Conservation (phyloP, 2,797 vertebrate genomes). For the Meda fulgida region DNA sequence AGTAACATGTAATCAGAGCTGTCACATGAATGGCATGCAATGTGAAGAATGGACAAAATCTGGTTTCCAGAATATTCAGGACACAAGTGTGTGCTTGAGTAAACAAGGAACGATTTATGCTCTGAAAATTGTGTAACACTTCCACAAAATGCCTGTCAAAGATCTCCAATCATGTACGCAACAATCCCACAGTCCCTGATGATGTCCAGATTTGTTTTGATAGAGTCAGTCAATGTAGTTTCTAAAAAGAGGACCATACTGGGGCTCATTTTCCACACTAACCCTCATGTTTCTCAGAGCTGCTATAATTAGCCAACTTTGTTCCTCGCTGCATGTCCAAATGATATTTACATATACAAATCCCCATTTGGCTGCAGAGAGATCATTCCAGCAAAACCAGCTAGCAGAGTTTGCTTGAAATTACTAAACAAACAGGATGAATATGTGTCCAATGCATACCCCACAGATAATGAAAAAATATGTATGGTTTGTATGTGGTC, state of each 20-base stretch:
- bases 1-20: constrained; percentile 41
- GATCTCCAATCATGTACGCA: not conserved
- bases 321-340: constrained; percentile 83
- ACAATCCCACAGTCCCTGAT: constrained; percentile 51
- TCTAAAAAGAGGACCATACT: constrained; percentile 78
- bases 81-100: constrained; percentile 19
- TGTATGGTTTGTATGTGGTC: constrained; percentile 16
- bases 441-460: not conserved
- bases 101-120: constrained; percentile 51
- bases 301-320: constrained; percentile 86
- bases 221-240: constrained; percentile 81
- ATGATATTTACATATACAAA: constrained; percentile 85
- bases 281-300: constrained; percentile 82
- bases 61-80: constrained; percentile 42
- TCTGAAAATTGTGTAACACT: constrained; percentile 42
- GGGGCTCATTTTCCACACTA: constrained; percentile 80
- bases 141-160: constrained; percentile 33
- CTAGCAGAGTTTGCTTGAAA: constrained; percentile 70
- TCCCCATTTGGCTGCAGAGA: constrained; percentile 76
- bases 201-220: constrained; percentile 80
- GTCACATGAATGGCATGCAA: constrained; percentile 41
- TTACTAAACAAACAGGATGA: constrained; percentile 38
- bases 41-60: constrained; percentile 49
- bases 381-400: constrained; percentile 76
- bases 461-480: constrained; percentile 11